Evolutionary conservation across 2,797 vertebrate genomes (phyloP).

Genomic region (Staurois parvus): DNA sequence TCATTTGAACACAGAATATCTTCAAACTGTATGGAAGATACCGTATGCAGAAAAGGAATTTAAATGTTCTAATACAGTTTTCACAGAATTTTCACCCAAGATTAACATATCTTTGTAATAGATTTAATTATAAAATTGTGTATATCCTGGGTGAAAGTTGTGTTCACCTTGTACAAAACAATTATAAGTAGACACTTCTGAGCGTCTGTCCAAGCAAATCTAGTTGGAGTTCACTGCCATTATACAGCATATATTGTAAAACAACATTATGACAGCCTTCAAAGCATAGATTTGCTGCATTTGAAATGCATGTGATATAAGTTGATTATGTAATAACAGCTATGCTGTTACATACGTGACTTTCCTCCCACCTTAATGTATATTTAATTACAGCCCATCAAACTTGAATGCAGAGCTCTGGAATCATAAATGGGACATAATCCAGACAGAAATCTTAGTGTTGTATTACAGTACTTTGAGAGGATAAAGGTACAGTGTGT

Average conservation of each 20-base stretch:
- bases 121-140: too few relatives aligned
- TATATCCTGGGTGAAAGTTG: too few relatives aligned
- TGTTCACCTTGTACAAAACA: too few relatives aligned
- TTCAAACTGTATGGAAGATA: too few relatives aligned
- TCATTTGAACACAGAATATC: too few relatives aligned
- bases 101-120: too few relatives aligned
- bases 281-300: not conserved
- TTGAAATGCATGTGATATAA: not conserved
- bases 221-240: not conserved
- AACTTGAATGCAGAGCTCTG: slow-evolving; percentile 5
- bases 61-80: too few relatives aligned
- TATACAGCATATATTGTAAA: not conserved
- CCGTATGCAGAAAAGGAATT: too few relatives aligned
- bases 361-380: slow-evolving; percentile 20
- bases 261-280: not conserved
- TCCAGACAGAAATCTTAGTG: slow-evolving; percentile 1
- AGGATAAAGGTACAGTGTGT: not conserved
- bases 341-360: not conserved
- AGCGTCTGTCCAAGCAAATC: not conserved
- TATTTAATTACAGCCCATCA: slow-evolving; percentile 29
- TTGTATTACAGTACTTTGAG: not conserved
- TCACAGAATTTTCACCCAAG: too few relatives aligned
- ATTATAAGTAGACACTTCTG: too few relatives aligned
- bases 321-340: slow-evolving; percentile 2
- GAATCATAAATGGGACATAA: slow-evolving; percentile 4